These are phyloP conservation scores for Latrodectus elegans DNA, from an alignment of 2,888 invertebrate species.

Conservation along the genomic window DNA sequence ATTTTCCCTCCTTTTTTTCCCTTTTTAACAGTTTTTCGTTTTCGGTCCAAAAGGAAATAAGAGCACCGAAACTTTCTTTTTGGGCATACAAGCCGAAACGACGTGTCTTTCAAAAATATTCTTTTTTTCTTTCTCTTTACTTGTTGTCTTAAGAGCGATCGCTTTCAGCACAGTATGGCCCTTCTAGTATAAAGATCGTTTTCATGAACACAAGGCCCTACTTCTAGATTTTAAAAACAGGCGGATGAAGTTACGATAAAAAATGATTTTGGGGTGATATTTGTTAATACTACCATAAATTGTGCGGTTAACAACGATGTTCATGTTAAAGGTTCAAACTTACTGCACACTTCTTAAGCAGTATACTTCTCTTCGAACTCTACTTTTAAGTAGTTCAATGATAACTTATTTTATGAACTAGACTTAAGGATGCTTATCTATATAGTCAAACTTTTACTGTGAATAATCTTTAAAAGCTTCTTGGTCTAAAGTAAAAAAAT, in stretches of 20 bases:
- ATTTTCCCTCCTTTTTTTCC: background rate
- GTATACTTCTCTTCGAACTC: too few species aligned
- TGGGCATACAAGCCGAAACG: background rate
- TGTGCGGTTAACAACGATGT: background rate
- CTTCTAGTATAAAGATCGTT: background rate
- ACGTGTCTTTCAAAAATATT: background rate
- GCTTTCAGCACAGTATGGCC: background rate
- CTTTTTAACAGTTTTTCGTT: background rate
- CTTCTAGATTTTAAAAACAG: background rate
- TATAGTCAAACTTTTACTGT: too few species aligned
- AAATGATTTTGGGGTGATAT: background rate
- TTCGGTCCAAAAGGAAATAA: background rate
- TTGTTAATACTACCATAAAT: constrained; percentile 16
- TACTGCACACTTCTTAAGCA: too few species aligned
- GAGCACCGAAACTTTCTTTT: background rate
- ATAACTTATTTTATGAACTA: too few species aligned
- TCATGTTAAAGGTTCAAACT: too few species aligned
- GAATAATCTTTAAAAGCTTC: too few species aligned
- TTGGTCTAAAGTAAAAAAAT: too few species aligned
- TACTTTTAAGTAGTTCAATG: too few species aligned
- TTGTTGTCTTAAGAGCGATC: constrained; percentile 3
- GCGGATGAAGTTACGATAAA: background rate
- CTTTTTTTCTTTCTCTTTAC: background rate
- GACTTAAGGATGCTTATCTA: too few species aligned
- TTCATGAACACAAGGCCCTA: background rate